Evolutionary conservation across 2,888 invertebrate species (phyloP), one percentile per base, ranked within the genome.

Genomic region (Nomada fabriciana): DNA sequence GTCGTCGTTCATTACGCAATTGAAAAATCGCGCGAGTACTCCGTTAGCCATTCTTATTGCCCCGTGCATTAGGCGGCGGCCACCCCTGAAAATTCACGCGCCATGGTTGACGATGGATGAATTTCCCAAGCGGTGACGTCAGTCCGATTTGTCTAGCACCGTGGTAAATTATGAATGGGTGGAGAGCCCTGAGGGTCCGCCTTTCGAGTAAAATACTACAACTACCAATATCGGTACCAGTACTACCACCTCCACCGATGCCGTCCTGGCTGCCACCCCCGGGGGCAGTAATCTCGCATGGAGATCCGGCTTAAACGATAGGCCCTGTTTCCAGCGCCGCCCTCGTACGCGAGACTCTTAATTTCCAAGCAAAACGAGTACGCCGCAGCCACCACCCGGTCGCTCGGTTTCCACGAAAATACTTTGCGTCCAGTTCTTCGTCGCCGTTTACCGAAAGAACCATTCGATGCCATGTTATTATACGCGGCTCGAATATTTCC

Each of bases 251-350:
- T 94, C 85, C 92, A 91, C 50, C 75, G 74, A 20, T 80, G 73
- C 82, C 81, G 77, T 72, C 64, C n/a, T 20, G 13, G 75, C 82
- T 72, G 76, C 88, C 86, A 88, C 89, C 89, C 90, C 89, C 90
- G 83, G 90, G 89, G 92, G 92, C 92, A 92, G 90, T 88, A 93
- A 93, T 93, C 93, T 93, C 88, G 91, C 92, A 92, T 92, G 93
- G 90, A 93, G 92, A 93, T 93, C 93, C 92, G 89, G 88, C 92
- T 93, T 93, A 93, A 93, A 93, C 93, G 93, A 93, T 93, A 93
- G 93, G 93, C 92, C 91, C 91, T 70, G 84, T 86, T 91, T 89
- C 85, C 89, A 90, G 91, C 88, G 90, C 90, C 91, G 91, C 91
- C 91, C 90, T 89, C 85, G 82, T 88, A 88, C 87, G 90, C 90